Evolutionary conservation across 2,797 vertebrate species (phyloP).

Genomic region (Columba guinea): DNA sequence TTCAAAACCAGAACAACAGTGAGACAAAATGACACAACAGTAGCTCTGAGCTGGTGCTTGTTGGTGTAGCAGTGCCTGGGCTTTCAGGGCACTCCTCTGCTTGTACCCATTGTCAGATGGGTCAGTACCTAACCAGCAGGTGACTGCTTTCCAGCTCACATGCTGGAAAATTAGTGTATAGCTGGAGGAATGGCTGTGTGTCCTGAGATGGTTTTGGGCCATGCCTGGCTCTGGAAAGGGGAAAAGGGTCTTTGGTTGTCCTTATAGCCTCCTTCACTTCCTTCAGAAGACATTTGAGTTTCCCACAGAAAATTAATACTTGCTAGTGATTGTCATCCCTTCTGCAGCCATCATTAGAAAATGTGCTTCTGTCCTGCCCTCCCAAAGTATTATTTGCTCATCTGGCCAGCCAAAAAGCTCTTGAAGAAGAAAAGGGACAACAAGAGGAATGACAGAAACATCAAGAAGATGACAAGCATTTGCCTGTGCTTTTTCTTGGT

Average conservation of each 20-base stretch:
- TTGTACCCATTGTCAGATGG: background rate
- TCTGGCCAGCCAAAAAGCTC: background rate
- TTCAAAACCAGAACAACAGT: background rate
- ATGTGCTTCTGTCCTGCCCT: background rate
- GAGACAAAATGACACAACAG: background rate
- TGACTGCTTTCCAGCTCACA: background rate
- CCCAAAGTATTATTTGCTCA: background rate
- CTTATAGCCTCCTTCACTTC: background rate
- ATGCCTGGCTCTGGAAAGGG: background rate
- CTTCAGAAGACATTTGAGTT: background rate
- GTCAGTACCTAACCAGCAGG: background rate
- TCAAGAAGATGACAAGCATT: background rate
- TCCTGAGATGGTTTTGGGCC: background rate
- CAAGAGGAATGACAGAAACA: background rate
- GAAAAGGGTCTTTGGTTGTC: background rate
- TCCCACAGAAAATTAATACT: background rate
- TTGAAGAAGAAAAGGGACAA: background rate
- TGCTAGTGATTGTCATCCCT: background rate
- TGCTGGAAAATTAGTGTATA: background rate
- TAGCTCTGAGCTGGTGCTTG: background rate
- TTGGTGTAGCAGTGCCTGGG: accelerated
- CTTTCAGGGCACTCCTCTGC: background rate
- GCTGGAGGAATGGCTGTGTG: background rate
- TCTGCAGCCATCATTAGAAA: background rate
- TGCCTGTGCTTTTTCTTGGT: background rate